Evolutionary conservation across 2,888 invertebrate species (phyloP), one percentile per base, ranked within the genome.

Genomic region (Habrosyne pyritoides): DNA sequence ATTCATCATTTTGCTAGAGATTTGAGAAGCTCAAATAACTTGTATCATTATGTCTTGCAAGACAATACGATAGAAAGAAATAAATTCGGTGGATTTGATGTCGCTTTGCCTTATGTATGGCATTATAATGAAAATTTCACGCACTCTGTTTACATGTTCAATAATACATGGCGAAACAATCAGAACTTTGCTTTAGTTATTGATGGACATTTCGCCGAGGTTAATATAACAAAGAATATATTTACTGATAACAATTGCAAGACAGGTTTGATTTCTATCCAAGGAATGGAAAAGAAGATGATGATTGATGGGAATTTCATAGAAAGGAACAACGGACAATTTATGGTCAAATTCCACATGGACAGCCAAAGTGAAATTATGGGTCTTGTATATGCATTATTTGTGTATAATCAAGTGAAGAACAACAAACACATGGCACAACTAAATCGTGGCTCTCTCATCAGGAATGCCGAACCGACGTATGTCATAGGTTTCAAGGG

Each of bases 211-310:
- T 99, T 97, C 83, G 96, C 98, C 0, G 95, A 95, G 60, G 95
- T 99, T 0, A 98, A 98, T 75, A 95, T 99, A 30, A 96, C 97
- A 0, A 95, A 95, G 55, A 99, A 98, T 81, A 89, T 94, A 6
- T 99, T 99, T 77, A 94, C 95, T 1, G 95, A 96, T 56, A 99
- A 99, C 78, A 89, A 91, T 33, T 99, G 99, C 73, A 95, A 95
- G 69, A 93, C 91, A 12, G 97, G 98, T 0, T 85, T 98, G 28
- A 93, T 99, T 12, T 94, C 96, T 0, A 92, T 98, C 24, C 94
- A 95, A 59, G 99, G 99, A 8, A 99, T 99, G 98, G 99, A 99
- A 84, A 99, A 99, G 87, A 96, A 97, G 72, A 94, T 99, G 87
- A 94, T 95, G 57, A 96, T 99, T 56, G 95, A 95, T 71, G 94